These are phyloP conservation scores for Glossosoma conforme DNA, from an alignment of 1,140 invertebrate species.

Conservation along the genomic window DNA sequence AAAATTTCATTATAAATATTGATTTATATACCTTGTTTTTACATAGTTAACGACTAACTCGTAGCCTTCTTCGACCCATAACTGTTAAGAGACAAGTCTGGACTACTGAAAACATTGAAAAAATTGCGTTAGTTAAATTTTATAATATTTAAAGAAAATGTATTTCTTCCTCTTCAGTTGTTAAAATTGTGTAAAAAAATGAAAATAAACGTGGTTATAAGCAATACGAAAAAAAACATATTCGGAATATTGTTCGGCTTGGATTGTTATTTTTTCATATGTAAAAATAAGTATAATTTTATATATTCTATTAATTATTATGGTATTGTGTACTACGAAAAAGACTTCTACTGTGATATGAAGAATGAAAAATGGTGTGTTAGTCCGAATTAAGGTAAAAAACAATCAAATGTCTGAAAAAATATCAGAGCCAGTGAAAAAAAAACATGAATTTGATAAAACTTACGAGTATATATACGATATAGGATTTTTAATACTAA, in stretches of 20 bases:
- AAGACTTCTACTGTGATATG: slow-evolving; percentile 2
- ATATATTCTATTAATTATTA: too few relatives aligned
- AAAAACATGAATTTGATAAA: neutral
- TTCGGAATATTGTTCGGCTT: neutral
- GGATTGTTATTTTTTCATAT: neutral
- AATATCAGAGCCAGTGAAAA: neutral
- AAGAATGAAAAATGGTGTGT: neutral
- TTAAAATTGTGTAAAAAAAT: neutral
- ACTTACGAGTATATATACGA: neutral
- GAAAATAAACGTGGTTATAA: neutral
- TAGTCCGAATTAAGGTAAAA: neutral
- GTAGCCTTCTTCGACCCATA: too few relatives aligned
- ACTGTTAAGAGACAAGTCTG: too few relatives aligned
- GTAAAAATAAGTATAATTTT: too few relatives aligned
- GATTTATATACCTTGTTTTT: too few relatives aligned
- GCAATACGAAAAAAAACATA: neutral
- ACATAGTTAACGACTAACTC: too few relatives aligned
- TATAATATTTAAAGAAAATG: too few relatives aligned
- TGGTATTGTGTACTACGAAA: too few relatives aligned
- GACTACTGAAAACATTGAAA: too few relatives aligned
- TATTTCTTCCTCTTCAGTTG: neutral
- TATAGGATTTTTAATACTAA: neutral
- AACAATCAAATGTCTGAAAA: neutral
- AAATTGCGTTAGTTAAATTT: too few relatives aligned
- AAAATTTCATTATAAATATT: too few relatives aligned